A percentile compares a stretch with the other conserved stretches of the same genome.
Conservation (phyloP, 2,113 vertebrate species). For the Canis aureus region DNA sequence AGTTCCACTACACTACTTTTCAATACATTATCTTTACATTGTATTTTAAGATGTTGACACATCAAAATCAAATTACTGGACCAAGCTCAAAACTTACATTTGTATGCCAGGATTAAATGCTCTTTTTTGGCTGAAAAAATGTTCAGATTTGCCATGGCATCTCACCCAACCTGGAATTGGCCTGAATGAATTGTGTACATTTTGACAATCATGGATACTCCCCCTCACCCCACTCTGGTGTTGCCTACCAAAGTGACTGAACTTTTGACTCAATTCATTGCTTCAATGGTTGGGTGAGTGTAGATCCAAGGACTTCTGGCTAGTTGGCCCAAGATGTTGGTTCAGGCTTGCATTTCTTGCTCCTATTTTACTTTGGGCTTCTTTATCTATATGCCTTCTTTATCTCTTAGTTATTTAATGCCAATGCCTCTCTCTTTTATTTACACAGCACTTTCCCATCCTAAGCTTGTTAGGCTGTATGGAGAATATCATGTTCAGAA, state of each 20-base stretch:
- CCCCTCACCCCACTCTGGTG: background rate
- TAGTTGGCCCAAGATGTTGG: background rate
- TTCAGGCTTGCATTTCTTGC: background rate
- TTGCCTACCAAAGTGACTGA: background rate
- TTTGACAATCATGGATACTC: conserved; percentile 5
- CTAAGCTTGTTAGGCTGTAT: conserved; percentile 22
- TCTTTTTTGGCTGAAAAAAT: conserved; percentile 71
- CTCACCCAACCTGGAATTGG: conserved; percentile 61
- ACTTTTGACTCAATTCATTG: background rate
- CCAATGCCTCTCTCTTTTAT: conserved; percentile 23
- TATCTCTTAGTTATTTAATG: conserved; percentile 55
- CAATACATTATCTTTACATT: conserved; percentile 67
- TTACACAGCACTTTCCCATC: background rate
- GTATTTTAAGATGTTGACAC: conserved; percentile 76
- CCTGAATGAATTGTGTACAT: conserved; percentile 70
- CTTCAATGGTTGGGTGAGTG: background rate
- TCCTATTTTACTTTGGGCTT: conserved; percentile 31
- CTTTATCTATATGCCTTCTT: background rate
- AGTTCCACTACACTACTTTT: conserved; percentile 57
- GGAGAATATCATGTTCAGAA: background rate
- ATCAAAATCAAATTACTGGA: conserved; percentile 79
- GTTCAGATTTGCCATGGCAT: conserved; percentile 62
- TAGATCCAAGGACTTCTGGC: background rate
- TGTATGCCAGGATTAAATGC: conserved; percentile 71
- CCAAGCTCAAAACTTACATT: conserved; percentile 70